These are phyloP conservation scores for Denticeps clupeoides DNA, from an alignment of 2,797 vertebrate species.

Conservation along the genomic window DNA sequence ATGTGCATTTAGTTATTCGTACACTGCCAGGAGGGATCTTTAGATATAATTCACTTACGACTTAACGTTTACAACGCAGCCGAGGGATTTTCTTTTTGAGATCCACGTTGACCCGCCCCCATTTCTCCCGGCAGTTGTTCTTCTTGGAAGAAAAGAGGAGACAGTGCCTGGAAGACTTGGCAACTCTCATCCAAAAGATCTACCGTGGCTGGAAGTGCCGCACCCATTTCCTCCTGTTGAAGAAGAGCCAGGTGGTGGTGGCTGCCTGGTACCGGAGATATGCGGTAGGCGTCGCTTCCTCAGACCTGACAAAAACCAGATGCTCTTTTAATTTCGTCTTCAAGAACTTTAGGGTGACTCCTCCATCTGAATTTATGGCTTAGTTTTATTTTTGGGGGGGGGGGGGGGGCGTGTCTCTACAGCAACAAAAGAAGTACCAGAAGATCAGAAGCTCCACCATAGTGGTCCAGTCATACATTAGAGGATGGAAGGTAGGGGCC, in stretches of 20 bases:
- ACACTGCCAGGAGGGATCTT: no score
- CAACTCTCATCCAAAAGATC: slow-evolving; percentile 91
- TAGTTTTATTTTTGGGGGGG: slow-evolving; percentile 2
- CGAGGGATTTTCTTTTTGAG: no score
- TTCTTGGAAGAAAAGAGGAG: slow-evolving; percentile 83
- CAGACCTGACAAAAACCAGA: neutral
- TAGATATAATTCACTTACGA: no score
- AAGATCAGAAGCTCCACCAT: slow-evolving; percentile 76
- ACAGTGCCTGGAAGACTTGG: slow-evolving; percentile 79
- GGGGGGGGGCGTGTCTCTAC: no score
- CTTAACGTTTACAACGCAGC: no score
- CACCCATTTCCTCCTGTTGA: slow-evolving; percentile 79
- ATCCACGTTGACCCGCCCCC: no score
- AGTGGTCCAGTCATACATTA: slow-evolving; percentile 83
- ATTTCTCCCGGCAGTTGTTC: slow-evolving; percentile 69
- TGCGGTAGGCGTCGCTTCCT: slow-evolving; percentile 57
- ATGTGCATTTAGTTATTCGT: no score
- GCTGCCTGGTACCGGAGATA: slow-evolving; percentile 86
- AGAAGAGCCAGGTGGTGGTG: slow-evolving; percentile 82
- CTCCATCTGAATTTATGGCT: neutral
- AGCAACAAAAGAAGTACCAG: slow-evolving; percentile 92
- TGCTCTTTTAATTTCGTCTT: neutral
- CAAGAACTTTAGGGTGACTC: neutral
- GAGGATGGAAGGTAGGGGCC: slow-evolving; percentile 90
- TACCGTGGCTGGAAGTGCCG: slow-evolving; percentile 92